phyloP scores from a whole-genome alignment of 1,140 invertebrate genomes.

The Pteromalus puparum region DNA sequence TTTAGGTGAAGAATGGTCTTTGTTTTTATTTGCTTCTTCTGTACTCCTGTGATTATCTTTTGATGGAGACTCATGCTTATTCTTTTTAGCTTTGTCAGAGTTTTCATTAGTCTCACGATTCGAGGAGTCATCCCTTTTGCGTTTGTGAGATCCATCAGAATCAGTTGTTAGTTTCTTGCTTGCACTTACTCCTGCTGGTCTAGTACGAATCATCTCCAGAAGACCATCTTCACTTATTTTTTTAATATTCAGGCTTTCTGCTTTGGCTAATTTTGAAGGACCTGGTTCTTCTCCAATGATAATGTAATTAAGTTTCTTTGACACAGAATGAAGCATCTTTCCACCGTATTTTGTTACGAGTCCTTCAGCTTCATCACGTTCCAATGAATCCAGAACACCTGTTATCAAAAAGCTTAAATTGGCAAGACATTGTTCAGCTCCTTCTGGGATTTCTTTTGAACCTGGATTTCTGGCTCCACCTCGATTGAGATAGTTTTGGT shows the following conservation, averaged over 20 bases:
- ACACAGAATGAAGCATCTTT: constrained; percentile 83
- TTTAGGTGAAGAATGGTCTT: background rate
- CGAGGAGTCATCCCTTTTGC: constrained; percentile 1
- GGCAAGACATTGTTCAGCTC: constrained; percentile 83
- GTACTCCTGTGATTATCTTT: background rate
- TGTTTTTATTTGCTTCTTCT: background rate
- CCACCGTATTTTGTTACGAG: constrained; percentile 90
- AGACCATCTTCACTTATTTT: constrained; percentile 90
- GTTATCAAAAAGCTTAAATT: constrained; percentile 90
- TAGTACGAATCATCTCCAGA: constrained; percentile 84
- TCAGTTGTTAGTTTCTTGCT: background rate
- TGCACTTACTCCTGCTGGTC: constrained; percentile 67
- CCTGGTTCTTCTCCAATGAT: constrained; percentile 90
- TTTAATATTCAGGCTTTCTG: constrained; percentile 81
- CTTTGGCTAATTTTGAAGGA: constrained; percentile 88
- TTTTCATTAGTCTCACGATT: background rate
- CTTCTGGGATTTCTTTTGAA: constrained; percentile 88
- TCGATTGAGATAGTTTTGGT: constrained; percentile 84
- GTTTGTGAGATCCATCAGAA: background rate
- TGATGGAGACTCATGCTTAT: background rate
- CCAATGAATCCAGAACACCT: constrained; percentile 92
- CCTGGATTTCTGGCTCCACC: constrained; percentile 87
- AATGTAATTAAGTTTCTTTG: constrained; percentile 88
- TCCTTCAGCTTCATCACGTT: constrained; percentile 85
- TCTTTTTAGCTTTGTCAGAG: background rate